Evolutionary conservation across 2,888 invertebrate species (phyloP), one percentile per base, ranked within the genome.

Genomic region (Lydus trimaculatus): DNA sequence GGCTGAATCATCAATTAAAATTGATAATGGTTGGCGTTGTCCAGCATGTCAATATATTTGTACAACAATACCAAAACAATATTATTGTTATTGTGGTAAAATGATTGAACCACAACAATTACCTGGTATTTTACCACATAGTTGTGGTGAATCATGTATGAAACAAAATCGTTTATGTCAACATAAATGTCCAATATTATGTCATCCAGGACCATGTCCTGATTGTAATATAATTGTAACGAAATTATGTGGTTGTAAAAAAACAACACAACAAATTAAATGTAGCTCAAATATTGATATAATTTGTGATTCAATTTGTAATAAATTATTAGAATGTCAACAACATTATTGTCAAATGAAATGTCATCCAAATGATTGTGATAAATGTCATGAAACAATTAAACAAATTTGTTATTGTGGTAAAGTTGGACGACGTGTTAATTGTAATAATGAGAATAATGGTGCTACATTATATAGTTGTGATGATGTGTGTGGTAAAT

Each of bases 191-290:
- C 92, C 90, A 13, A 85, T 96, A 75, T 87, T 93, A 0, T 98
- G 97, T 82, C 98, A 98, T 84, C 98, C 98, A 0, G 98, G 98
- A 0, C 96, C 97, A 0, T 98, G 98, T 85, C 96, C 97, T 1
- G 92, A 93, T 0, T 98, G 98, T 80, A 90, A 90, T 75, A 92
- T 94, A 1, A 92, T 92, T 78, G 90, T 94, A 15, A 87, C 84
- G 65, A 91, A 92, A 69, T 85, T 88, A 73, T 96, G 96, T 77
- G 94, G 93, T 2, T 97, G 96, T 79, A 94, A 94, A 0, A 65
- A 89, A 61, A 93, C 91, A 31, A 88, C 88, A 1, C 89, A 89
- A 75, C 87, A 89, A 0, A 89, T 94, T 61, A 89, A 91, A 70
- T 96, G 96, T 83, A 92, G 91, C 79, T 88, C 91, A 69, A 91